Conservation (phyloP, 2,113 vertebrate species). For the Scortum barcoo region DNA sequence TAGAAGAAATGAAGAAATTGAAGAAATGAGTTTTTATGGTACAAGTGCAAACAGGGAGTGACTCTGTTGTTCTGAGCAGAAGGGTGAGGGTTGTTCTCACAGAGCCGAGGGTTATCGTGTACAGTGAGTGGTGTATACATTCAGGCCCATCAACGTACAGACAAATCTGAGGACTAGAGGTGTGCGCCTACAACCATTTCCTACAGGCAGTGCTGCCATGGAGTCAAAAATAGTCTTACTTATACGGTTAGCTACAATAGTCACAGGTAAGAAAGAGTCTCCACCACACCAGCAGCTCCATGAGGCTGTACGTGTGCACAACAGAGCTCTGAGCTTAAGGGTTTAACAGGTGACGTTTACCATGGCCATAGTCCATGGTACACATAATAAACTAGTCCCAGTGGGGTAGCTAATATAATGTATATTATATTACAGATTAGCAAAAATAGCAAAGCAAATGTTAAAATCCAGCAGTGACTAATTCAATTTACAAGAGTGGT, state of each 20-base stretch:
- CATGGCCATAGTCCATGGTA: too few relatives aligned
- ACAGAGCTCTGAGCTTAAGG: neutral
- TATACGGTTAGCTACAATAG: neutral
- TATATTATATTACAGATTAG: too few relatives aligned
- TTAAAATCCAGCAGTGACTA: too few relatives aligned
- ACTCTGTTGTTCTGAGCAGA: conserved; percentile 9
- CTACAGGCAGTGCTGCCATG: neutral
- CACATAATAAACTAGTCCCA: too few relatives aligned
- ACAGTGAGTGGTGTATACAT: conserved; percentile 9
- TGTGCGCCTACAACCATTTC: neutral
- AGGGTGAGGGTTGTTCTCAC: conserved; percentile 18
- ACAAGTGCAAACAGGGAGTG: neutral
- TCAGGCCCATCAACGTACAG: conserved; percentile 1
- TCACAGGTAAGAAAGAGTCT: neutral
- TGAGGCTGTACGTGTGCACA: neutral
- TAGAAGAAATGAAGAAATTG: too few relatives aligned
- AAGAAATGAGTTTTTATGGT: conserved; percentile 27
- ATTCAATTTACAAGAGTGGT: too few relatives aligned
- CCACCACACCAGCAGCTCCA: neutral
- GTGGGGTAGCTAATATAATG: too few relatives aligned
- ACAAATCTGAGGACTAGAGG: neutral
- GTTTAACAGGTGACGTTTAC: neutral
- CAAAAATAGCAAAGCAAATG: neutral
- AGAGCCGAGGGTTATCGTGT: neutral
- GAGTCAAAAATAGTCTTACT: neutral